Conservation (phyloP, 2,113 vertebrate species). For the Fukomys damarensis region DNA sequence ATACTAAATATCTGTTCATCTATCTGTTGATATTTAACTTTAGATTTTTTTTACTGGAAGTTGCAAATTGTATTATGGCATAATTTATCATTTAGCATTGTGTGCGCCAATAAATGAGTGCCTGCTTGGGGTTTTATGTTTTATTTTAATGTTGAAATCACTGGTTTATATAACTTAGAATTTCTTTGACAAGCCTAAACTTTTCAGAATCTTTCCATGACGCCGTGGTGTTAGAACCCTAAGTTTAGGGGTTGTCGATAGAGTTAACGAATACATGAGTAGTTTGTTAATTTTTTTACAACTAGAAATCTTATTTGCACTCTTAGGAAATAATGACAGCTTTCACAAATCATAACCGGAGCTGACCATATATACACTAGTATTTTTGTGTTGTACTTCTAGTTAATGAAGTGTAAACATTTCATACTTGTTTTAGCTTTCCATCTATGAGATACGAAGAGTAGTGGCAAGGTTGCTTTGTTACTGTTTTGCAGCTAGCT, state of each 20-base stretch:
- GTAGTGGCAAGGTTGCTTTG: slow-evolving; percentile 46
- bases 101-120: neutral
- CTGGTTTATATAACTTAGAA: slow-evolving; percentile 12
- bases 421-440: slow-evolving; percentile 57
- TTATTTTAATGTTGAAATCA: slow-evolving; percentile 42
- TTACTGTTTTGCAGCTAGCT: slow-evolving; percentile 68
- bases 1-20: neutral
- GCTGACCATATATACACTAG: slow-evolving; percentile 1
- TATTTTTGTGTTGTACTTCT: neutral
- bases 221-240: neutral
- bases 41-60: neutral
- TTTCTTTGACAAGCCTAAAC: neutral
- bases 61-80: neutral
- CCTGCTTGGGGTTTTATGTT: neutral
- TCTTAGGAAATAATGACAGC: neutral
- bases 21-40: slow-evolving; percentile 24
- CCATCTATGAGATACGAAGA: slow-evolving; percentile 20
- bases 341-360: slow-evolving; percentile 21
- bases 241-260: neutral
- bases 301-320: slow-evolving; percentile 11
- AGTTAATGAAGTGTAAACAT: neutral
- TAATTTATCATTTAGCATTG: neutral
- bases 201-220: slow-evolving; percentile 26
- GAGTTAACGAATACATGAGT: neutral
- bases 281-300: neutral